These are phyloP conservation scores for Cyclophora punctaria DNA, from an alignment of 2,888 invertebrate genomes.

Conservation along the genomic window DNA sequence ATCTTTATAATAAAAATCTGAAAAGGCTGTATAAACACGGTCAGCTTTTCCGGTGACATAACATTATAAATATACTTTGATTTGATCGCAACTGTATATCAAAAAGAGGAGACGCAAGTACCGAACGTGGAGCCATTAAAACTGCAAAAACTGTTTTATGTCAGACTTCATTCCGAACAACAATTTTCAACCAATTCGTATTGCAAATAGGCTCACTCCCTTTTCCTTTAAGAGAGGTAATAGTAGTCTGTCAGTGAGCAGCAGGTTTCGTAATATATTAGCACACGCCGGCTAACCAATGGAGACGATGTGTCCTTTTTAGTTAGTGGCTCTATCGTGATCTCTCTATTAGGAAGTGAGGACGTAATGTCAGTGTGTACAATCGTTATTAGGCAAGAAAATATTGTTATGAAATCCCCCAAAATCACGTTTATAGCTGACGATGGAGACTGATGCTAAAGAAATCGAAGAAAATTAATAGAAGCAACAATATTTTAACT, in stretches of 20 bases:
- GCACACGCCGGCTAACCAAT: conserved; percentile 40
- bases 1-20: conserved; percentile 22
- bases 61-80: background rate
- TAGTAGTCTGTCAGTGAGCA: conserved; percentile 17
- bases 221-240: conserved; percentile 5
- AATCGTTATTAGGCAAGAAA: conserved; percentile 18
- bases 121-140: too few species aligned
- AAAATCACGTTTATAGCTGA: too few species aligned
- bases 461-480: too few species aligned
- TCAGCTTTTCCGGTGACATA: conserved; percentile 6
- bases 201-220: conserved; percentile 6
- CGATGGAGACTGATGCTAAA: too few species aligned
- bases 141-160: too few species aligned
- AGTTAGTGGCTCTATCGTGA: conserved; percentile 52
- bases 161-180: too few species aligned
- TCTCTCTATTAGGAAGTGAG: conserved; percentile 54
- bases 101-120: too few species aligned
- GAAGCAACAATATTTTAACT: too few species aligned
- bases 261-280: conserved; percentile 40
- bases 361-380: conserved; percentile 25
- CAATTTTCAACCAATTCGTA: background rate
- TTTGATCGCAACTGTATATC: too few species aligned
- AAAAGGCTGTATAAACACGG: conserved; percentile 2
- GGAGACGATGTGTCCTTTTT: conserved; percentile 40
- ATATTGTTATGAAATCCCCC: background rate